Evolutionary conservation across 2,888 invertebrate genomes (phyloP), one percentile per base, ranked within the genome.

Genomic region (Rhagonycha lutea): DNA sequence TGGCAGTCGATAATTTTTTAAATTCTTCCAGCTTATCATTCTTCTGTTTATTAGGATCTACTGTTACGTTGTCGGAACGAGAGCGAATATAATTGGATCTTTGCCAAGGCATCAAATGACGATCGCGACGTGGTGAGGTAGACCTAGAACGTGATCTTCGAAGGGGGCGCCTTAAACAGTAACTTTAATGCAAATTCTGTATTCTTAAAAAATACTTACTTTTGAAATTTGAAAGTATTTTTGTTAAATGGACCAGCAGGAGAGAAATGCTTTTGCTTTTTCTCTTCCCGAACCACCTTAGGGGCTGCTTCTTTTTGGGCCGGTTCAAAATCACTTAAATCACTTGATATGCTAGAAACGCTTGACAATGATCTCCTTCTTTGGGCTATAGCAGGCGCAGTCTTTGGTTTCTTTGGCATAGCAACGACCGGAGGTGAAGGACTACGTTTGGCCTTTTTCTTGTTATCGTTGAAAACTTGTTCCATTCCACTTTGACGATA

Each of bases 341-440:
- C 86, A 76, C 89, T 89, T 0, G 89, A 89, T 75, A 89, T 88
- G 75, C 89, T 89, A 2, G 90, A 90, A n/a, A 90, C 85, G 14
- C 90, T 90, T 7, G 90, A 90, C 26, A 90, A 81, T 0, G 90
- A 90, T 70, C 88, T 86, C 10, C 88, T 85, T 24, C 87, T 86
- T 70, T 87, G 87, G 1, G 84, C 83, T 1, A 83, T 82, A 14
- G 74, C 75, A 62, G 79, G 80, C 4, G 69, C 23, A 2, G 80
- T 14, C 70, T 73, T 79, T 5, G 69, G 79, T 61, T 74, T 80
- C 18, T 73, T 79, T 7, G 91, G 91, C 23, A 89, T 89, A 1
- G 89, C 88, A 0, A 91, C 91, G 0, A 87, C 83, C 0, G 91
- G 91, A 0, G 92, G 91, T 1, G 92, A 91, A 0, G 91, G 91